phyloP scores from a whole-genome alignment of 2,888 invertebrate genomes.

The Hirtodrosophila histrioides region DNA sequence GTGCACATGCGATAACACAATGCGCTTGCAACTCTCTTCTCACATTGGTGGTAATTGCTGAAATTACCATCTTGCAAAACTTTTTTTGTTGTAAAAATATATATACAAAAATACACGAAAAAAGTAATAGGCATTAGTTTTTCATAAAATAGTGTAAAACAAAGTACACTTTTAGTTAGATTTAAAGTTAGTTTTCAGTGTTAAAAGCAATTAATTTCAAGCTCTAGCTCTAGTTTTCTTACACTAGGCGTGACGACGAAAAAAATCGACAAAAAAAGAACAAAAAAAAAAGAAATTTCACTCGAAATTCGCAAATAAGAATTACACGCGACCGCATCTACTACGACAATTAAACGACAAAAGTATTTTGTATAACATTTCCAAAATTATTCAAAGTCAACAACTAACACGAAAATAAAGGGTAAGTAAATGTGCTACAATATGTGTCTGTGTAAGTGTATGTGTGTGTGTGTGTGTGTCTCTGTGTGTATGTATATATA shows the following conservation, averaged over 20 bases:
- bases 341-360: conserved; percentile 22
- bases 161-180: conserved; percentile 73
- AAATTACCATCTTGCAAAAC: conserved; percentile 77
- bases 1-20: conserved; percentile 55
- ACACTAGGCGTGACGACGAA: conserved; percentile 63
- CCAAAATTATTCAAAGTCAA: conserved; percentile 63
- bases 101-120: conserved; percentile 65
- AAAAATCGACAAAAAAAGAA: conserved; percentile 52
- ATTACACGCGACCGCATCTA: conserved; percentile 36
- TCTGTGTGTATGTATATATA: conserved; percentile 27
- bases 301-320: conserved; percentile 50
- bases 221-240: conserved; percentile 62
- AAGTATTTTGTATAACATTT: conserved; percentile 39
- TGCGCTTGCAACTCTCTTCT: conserved; percentile 57
- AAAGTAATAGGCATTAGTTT: conserved; percentile 73
- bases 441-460: conserved; percentile 19
- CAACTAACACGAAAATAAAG: conserved; percentile 63
- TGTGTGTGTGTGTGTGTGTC: conserved; percentile 27
- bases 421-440: conserved; percentile 61
- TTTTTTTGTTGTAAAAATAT: conserved; percentile 78
- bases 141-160: conserved; percentile 70
- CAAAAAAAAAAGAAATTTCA: conserved; percentile 54
- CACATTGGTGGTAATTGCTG: conserved; percentile 75
- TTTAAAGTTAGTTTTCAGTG: conserved; percentile 73
- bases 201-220: conserved; percentile 55